Conservation (phyloP, 2,113 vertebrate species). For the Cephalopholis sonnerati region DNA sequence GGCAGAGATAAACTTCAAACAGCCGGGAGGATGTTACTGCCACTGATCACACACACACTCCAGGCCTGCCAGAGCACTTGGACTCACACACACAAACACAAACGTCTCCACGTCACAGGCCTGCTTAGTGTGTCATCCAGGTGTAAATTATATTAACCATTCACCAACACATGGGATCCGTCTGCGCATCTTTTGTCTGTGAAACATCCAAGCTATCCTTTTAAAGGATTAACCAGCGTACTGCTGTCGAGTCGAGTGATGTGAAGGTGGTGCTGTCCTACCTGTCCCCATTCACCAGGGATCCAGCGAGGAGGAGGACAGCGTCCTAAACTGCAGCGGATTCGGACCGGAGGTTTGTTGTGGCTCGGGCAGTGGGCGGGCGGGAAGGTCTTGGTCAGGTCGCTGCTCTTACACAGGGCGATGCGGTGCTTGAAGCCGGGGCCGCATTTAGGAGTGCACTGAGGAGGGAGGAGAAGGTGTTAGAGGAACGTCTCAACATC, state of each 20-base stretch:
- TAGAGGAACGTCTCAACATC: background rate
- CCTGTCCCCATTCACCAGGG: slow-evolving; percentile 98
- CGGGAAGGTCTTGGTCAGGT: slow-evolving; percentile 94
- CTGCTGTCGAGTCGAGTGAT: background rate
- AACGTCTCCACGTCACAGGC: slow-evolving; percentile 40
- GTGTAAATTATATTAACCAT: slow-evolving; percentile 74
- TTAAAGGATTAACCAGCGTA: slow-evolving; percentile 34
- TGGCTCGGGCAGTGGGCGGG: slow-evolving; percentile 90
- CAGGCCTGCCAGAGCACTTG: slow-evolving; percentile 45
- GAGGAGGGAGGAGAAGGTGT: background rate
- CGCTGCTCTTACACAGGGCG: slow-evolving; percentile 96
- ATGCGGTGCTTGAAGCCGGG: slow-evolving; percentile 97
- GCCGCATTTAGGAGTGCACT: slow-evolving; percentile 94
- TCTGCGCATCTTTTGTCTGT: slow-evolving; percentile 32
- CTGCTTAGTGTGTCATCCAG: slow-evolving; percentile 80
- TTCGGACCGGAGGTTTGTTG: slow-evolving; percentile 92
- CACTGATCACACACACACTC: slow-evolving; percentile 64
- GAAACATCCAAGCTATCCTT: slow-evolving; percentile 26
- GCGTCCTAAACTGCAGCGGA: slow-evolving; percentile 94
- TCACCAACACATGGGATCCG: slow-evolving; percentile 58
- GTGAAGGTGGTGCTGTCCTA: slow-evolving; percentile 66
- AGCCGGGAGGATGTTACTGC: slow-evolving; percentile 58
- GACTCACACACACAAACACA: slow-evolving; percentile 3
- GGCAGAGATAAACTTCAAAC: slow-evolving; percentile 82
- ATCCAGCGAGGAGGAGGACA: slow-evolving; percentile 98